Percentiles rank a stretch among this genome's conserved stretches.
These are phyloP conservation scores for Theretra japonica DNA, from an alignment of 2,888 invertebrate genomes.

Conservation along the genomic window DNA sequence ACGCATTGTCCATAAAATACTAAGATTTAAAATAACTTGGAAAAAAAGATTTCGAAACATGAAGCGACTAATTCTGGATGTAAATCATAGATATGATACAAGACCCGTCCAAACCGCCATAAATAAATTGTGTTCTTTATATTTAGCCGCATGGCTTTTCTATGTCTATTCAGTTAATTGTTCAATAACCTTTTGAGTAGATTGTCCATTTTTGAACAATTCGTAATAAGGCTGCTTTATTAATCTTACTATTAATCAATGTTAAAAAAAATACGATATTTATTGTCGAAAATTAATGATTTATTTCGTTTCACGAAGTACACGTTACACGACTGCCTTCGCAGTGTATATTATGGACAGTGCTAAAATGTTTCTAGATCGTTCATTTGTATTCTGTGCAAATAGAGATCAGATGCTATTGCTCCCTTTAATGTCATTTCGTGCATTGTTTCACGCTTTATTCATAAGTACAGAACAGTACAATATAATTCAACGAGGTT, in stretches of 20 bases:
- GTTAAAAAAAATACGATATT: no score
- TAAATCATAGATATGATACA: neutral
- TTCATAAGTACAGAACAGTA: slow-evolving; percentile 25
- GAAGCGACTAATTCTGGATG: neutral
- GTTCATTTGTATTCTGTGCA: neutral
- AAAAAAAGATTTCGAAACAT: no score
- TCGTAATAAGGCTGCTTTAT: no score
- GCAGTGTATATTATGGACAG: neutral
- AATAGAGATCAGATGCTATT: neutral
- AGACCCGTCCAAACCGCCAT: neutral
- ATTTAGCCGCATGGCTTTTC: no score
- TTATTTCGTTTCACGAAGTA: no score
- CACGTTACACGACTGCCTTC: neutral
- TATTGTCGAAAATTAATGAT: no score
- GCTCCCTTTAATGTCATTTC: neutral
- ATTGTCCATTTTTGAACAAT: no score
- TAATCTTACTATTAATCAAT: no score
- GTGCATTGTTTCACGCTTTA: neutral
- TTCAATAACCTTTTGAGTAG: no score
- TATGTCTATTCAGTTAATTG: no score
- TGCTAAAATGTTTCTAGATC: neutral
- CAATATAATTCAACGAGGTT: slow-evolving; percentile 9
- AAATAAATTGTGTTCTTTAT: no score
- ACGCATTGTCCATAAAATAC: neutral
- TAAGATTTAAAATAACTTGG: neutral